Percentiles rank a stretch among this genome's conserved stretches.
Evolutionary conservation across 2,888 invertebrate genomes (phyloP).

Genomic region (Chorisops tibialis): DNA sequence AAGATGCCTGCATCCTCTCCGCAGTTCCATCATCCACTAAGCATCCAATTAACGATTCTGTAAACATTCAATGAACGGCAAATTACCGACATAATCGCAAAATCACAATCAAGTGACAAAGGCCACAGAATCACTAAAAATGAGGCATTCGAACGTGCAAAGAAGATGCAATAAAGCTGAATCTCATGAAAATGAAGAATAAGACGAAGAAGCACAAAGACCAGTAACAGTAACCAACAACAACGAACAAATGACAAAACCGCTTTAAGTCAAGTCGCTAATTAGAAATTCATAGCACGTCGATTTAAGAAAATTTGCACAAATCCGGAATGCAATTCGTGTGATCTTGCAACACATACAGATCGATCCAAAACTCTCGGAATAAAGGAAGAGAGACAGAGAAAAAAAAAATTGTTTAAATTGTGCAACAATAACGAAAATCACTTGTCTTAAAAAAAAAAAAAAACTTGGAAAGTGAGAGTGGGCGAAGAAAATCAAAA

Average conservation of each 20-base stretch:
- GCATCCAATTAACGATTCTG: conserved; percentile 31
- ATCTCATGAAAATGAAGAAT: conserved; percentile 4
- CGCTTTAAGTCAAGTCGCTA: conserved; percentile 19
- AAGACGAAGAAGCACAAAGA: neutral
- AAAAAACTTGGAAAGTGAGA: no score
- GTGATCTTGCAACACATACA: conserved; percentile 30
- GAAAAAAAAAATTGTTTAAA: no score
- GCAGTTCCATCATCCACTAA: neutral
- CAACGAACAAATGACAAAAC: conserved; percentile 1
- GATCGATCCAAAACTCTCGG: no score
- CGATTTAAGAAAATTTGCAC: conserved; percentile 31
- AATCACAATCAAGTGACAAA: conserved; percentile 30
- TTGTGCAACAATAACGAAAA: no score
- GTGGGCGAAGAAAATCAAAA: no score
- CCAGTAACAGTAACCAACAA: neutral
- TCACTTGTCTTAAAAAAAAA: no score
- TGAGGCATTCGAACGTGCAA: neutral
- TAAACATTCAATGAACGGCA: conserved; percentile 32
- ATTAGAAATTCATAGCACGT: conserved; percentile 32
- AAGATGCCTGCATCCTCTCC: no score
- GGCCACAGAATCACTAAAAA: neutral
- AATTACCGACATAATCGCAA: conserved; percentile 32
- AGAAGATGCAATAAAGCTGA: neutral
- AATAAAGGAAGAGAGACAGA: neutral
- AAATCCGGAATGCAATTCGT: conserved; percentile 33